Evolutionary conservation across 2,797 vertebrate genomes (phyloP).

Genomic region (Gephyroberyx darwinii): DNA sequence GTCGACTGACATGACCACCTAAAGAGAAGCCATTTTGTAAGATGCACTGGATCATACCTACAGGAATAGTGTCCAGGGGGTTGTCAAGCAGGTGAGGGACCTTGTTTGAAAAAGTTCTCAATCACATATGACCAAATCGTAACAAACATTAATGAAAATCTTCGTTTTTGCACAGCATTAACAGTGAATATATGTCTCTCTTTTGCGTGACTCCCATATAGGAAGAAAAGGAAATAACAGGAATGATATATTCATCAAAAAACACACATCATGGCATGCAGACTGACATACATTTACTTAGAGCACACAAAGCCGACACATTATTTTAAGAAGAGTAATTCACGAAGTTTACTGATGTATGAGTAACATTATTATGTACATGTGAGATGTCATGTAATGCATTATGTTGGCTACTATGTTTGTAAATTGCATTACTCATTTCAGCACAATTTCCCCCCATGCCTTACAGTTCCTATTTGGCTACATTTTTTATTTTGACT

Average conservation of each 20-base stretch:
- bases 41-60: neutral
- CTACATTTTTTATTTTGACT: neutral
- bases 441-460: neutral
- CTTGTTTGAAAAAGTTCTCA: conserved; percentile 1
- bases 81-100: conserved; percentile 65
- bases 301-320: neutral
- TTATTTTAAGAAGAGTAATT: conserved; percentile 10
- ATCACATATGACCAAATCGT: neutral
- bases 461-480: neutral
- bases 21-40: conserved; percentile 18
- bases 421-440: conserved; percentile 11
- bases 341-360: conserved; percentile 9
- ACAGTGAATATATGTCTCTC: neutral
- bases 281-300: neutral
- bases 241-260: neutral
- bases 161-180: neutral
- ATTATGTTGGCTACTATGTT: conserved; percentile 14
- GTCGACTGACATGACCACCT: conserved; percentile 29
- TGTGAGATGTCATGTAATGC: conserved; percentile 20
- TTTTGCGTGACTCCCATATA: neutral
- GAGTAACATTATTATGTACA: conserved; percentile 5
- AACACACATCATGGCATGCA: neutral
- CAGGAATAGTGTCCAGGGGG: conserved; percentile 19
- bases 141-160: neutral
- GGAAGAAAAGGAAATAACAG: neutral